These are phyloP conservation scores for Sinocyclocheilus grahami DNA, from an alignment of 2,113 vertebrate species.

Conservation along the genomic window DNA sequence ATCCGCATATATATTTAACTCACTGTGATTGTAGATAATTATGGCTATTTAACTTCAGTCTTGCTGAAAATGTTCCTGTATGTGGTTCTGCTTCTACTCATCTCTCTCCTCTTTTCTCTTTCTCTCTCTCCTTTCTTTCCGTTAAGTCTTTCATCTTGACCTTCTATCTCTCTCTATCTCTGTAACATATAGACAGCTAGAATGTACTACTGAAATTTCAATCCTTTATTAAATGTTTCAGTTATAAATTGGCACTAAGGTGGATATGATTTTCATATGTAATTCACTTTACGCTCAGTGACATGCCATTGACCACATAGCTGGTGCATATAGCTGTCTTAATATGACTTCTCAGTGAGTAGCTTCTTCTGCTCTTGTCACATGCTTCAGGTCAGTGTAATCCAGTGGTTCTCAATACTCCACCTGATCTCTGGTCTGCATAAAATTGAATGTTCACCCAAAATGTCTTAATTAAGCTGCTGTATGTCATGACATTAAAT, in stretches of 20 bases:
- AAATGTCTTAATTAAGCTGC: too few species aligned
- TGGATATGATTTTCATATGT: background rate
- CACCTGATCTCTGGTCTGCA: too few species aligned
- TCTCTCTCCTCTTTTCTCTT: constrained; percentile 10
- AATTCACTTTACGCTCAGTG: background rate
- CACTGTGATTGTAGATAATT: constrained; percentile 56
- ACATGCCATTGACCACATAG: background rate
- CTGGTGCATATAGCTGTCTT: background rate
- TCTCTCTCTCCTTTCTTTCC: background rate
- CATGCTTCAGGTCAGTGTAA: too few species aligned
- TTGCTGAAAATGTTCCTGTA: constrained; percentile 51
- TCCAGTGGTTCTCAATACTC: too few species aligned
- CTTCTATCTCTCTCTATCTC: background rate
- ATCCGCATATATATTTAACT: constrained; percentile 52
- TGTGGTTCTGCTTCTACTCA: constrained; percentile 37
- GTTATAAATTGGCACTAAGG: background rate
- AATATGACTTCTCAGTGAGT: too few species aligned
- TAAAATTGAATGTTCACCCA: too few species aligned
- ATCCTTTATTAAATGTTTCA: background rate
- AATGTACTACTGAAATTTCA: background rate
- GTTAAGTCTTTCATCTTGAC: constrained; percentile 1
- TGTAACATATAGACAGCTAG: background rate
- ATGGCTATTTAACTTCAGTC: constrained; percentile 43
- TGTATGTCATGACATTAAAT: too few species aligned
- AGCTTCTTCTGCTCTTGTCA: too few species aligned